A percentile compares a stretch with the other conserved stretches of the same genome.
Evolutionary conservation across 2,888 invertebrate species (phyloP).

Genomic region (Lamellibrachia satsuma): DNA sequence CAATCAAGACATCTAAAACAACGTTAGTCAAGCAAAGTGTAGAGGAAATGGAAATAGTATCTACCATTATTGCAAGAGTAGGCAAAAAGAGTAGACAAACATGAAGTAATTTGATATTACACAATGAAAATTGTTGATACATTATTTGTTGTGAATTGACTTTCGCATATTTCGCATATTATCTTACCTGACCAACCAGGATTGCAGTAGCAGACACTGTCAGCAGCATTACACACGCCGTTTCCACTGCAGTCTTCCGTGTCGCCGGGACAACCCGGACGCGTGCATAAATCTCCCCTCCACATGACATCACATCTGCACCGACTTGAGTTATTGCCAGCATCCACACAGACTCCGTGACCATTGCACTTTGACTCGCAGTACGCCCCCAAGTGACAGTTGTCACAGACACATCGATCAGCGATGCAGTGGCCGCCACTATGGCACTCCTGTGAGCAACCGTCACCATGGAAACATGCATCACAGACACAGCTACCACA

Average conservation of each 20-base stretch:
- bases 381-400: conserved; percentile 46
- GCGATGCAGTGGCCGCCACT: conserved; percentile 45
- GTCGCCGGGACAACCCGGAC: conserved; percentile 47
- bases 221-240: conserved; percentile 48
- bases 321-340: not conserved
- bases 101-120: too few relatives aligned
- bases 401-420: conserved; percentile 45
- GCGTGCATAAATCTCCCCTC: conserved; percentile 49
- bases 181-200: conserved; percentile 52
- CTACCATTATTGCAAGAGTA: not conserved
- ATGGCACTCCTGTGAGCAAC: conserved; percentile 47
- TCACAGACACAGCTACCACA: conserved; percentile 50
- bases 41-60: too few relatives aligned
- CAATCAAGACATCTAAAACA: too few relatives aligned
- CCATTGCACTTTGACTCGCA: conserved; percentile 50
- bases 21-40: too few relatives aligned
- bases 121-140: too few relatives aligned
- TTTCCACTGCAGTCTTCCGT: conserved; percentile 46
- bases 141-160: too few relatives aligned
- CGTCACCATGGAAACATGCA: conserved; percentile 49
- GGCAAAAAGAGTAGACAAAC: not conserved
- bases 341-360: conserved; percentile 44
- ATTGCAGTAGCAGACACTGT: conserved; percentile 47
- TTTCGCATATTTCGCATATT: not conserved
- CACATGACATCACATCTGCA: conserved; percentile 48